Conservation (phyloP, 2,113 vertebrate species). For the Camelus bactrianus region DNA sequence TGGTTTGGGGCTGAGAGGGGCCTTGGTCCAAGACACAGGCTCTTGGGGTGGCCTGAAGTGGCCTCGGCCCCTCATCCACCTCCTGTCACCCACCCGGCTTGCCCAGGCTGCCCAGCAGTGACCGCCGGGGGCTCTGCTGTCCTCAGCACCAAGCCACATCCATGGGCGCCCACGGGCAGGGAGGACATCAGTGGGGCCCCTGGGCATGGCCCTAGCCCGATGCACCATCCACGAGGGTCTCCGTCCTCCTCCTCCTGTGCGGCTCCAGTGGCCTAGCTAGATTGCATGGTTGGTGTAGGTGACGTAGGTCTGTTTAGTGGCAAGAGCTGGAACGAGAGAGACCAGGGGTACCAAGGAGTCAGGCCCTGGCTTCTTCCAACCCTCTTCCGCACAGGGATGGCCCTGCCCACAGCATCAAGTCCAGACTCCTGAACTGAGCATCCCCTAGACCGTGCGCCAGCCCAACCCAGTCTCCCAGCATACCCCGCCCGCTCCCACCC, state of each 20-base stretch:
- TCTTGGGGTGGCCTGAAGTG: conserved; percentile 59
- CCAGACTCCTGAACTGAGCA: neutral
- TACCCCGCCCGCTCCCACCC: no score
- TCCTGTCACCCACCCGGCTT: conserved; percentile 29
- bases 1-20: conserved; percentile 86
- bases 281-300: conserved; percentile 98
- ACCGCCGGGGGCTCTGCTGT: neutral
- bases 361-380: neutral
- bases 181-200: conserved; percentile 16
- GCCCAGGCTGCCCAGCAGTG: conserved; percentile 43
- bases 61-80: conserved; percentile 69
- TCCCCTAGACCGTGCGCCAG: neutral
- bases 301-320: conserved; percentile 97
- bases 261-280: conserved; percentile 83
- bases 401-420: neutral
- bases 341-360: neutral
- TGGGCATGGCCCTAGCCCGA: neutral
- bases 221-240: conserved; percentile 47
- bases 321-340: conserved; percentile 90
- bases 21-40: conserved; percentile 61
- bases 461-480: neutral
- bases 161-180: conserved; percentile 48
- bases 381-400: fast-evolving
- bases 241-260: neutral
- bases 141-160: conserved; percentile 76